Conservation (phyloP, 2,888 invertebrate genomes). For the Acrocyrtus sp. region DNA sequence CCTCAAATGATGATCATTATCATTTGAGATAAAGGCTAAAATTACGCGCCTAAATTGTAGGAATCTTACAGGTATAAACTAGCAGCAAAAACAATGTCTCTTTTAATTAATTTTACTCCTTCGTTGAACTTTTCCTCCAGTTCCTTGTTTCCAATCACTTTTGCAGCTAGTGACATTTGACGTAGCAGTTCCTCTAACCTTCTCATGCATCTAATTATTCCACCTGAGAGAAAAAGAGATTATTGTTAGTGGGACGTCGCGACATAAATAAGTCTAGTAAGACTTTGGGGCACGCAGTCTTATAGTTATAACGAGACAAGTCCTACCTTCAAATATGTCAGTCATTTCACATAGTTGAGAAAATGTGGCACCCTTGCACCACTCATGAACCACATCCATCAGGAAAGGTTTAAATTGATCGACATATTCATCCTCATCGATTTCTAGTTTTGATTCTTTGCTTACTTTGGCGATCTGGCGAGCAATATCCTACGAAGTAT, state of each 20-base stretch:
- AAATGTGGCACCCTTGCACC: slow-evolving; percentile 95
- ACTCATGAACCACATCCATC: slow-evolving; percentile 96
- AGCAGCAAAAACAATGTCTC: slow-evolving; percentile 99
- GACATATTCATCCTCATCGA: slow-evolving; percentile 92
- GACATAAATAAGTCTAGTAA: background rate
- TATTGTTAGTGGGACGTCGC: background rate
- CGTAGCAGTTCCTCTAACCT: slow-evolving; percentile 94
- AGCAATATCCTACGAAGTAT: slow-evolving; percentile 79
- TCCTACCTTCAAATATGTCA: slow-evolving; percentile 90
- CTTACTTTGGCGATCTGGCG: slow-evolving; percentile 90
- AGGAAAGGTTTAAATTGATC: slow-evolving; percentile 92
- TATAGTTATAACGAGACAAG: background rate
- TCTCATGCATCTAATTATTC: slow-evolving; percentile 92
- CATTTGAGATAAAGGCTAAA: too few relatives aligned
- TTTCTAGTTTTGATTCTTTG: slow-evolving; percentile 82
- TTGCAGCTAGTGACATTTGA: slow-evolving; percentile 95
- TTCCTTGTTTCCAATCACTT: slow-evolving; percentile 95
- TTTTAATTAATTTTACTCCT: slow-evolving; percentile 89
- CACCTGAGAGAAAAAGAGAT: slow-evolving; percentile 69
- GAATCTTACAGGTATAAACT: slow-evolving; percentile 87
- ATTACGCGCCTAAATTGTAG: too few relatives aligned
- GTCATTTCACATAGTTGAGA: slow-evolving; percentile 94
- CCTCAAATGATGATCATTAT: too few relatives aligned
- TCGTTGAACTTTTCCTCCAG: slow-evolving; percentile 96
- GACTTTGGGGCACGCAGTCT: background rate